phyloP scores from a whole-genome alignment of 2,113 vertebrate species.

The Amblyopsis rosae region DNA sequence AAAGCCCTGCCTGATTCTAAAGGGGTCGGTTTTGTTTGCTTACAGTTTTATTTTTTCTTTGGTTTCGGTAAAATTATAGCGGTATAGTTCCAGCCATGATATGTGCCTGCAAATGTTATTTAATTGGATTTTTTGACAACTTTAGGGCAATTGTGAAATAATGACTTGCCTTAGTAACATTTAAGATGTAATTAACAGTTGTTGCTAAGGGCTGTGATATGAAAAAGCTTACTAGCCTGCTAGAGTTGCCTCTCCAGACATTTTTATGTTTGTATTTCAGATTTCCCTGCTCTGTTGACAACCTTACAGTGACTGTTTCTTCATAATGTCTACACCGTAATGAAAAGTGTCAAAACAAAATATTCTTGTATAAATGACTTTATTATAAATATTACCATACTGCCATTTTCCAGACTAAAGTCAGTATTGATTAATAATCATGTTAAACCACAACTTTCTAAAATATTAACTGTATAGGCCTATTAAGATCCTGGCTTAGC shows the following conservation, averaged over 20 bases:
- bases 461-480: slow-evolving; percentile 21
- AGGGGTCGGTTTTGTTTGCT: slow-evolving; percentile 24
- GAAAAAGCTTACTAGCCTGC: slow-evolving; percentile 29
- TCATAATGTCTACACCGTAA: slow-evolving; percentile 16
- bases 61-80: slow-evolving; percentile 6
- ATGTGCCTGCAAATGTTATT: slow-evolving; percentile 31
- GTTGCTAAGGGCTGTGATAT: slow-evolving; percentile 35
- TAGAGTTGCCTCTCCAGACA: slow-evolving; percentile 5
- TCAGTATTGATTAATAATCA: slow-evolving; percentile 14
- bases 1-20: slow-evolving; percentile 32
- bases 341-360: slow-evolving; percentile 19
- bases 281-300: slow-evolving; percentile 15
- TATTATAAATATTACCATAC: background rate
- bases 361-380: background rate
- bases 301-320: background rate
- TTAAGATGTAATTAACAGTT: slow-evolving; percentile 44
- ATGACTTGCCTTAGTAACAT: slow-evolving; percentile 36
- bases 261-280: slow-evolving; percentile 33
- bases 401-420: slow-evolving; percentile 1
- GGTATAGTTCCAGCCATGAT: slow-evolving; percentile 28
- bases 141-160: slow-evolving; percentile 34
- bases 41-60: slow-evolving; percentile 2
- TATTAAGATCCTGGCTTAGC: slow-evolving; percentile 24
- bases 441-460: slow-evolving; percentile 25
- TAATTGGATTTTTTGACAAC: slow-evolving; percentile 40